Conservation (phyloP, 1,140 invertebrate genomes). For the Drosophila malerkotliana region DNA sequence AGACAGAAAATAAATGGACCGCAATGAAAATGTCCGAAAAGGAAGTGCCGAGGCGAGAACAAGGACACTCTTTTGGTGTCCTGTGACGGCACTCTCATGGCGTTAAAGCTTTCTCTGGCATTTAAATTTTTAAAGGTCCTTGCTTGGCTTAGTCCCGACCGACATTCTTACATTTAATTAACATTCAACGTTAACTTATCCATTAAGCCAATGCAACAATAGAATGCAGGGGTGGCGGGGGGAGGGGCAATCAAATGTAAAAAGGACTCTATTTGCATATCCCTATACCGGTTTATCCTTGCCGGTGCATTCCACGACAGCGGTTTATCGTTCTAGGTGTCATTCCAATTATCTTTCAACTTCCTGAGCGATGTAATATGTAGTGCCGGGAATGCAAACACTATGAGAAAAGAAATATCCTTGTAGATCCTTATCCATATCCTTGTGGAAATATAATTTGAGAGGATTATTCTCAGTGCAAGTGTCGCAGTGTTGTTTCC, state of each 20-base stretch:
- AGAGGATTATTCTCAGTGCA: background rate
- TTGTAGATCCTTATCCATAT: too few relatives aligned
- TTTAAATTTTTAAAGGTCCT: conserved; percentile 28
- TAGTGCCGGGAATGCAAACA: background rate
- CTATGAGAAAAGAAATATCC: background rate
- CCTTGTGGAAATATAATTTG: too few relatives aligned
- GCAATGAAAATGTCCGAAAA: conserved; percentile 63
- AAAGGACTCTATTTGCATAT: conserved; percentile 32
- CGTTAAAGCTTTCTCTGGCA: conserved; percentile 22
- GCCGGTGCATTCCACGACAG: conserved; percentile 16
- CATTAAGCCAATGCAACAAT: conserved; percentile 35
- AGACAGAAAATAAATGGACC: conserved; percentile 13
- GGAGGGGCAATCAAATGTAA: background rate
- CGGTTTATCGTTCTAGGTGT: conserved; percentile 36
- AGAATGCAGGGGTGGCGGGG: too few relatives aligned
- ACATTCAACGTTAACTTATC: conserved; percentile 38
- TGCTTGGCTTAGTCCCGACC: too few relatives aligned
- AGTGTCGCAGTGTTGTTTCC: background rate
- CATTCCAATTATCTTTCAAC: conserved; percentile 27
- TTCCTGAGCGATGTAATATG: background rate
- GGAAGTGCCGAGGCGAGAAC: conserved; percentile 53
- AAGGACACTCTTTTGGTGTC: conserved; percentile 21
- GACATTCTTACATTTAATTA: conserved; percentile 40
- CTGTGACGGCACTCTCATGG: background rate
- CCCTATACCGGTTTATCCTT: conserved; percentile 7